Evolutionary conservation across 2,888 invertebrate species (phyloP).

Genomic region (Latrodectus hesperus): DNA sequence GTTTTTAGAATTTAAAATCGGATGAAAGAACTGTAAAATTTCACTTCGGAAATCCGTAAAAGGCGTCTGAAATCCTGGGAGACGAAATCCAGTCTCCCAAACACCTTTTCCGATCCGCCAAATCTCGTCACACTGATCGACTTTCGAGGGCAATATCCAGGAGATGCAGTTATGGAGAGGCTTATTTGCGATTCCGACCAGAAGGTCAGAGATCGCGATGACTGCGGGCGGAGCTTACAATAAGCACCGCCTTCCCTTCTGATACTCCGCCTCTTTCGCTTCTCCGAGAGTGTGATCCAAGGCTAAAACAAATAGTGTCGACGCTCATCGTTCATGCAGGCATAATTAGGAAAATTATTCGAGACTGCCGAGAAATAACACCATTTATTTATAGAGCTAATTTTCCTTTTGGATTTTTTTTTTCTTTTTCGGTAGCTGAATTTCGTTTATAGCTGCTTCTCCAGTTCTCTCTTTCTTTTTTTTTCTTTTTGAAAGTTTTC

Average conservation of each 20-base stretch:
- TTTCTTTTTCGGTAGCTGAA: conserved; percentile 16
- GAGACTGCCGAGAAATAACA: conserved; percentile 51
- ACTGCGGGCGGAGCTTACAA: conserved; percentile 12
- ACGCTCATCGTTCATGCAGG: conserved; percentile 65
- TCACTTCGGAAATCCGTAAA: not conserved
- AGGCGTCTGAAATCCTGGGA: conserved; percentile 22
- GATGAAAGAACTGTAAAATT: not conserved
- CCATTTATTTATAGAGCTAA: conserved; percentile 62
- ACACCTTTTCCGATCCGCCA: conserved; percentile 45
- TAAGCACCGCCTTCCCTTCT: not conserved
- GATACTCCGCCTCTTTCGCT: conserved; percentile 11
- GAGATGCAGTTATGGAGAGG: conserved; percentile 54
- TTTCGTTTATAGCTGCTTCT: too few species aligned
- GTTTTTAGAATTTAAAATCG: too few species aligned
- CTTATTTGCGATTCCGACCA: conserved; percentile 52
- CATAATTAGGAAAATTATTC: conserved; percentile 69
- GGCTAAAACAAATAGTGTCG: conserved; percentile 61
- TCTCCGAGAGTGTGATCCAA: not conserved
- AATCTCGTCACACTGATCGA: conserved; percentile 63
- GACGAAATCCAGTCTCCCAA: conserved; percentile 48
- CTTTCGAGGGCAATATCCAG: conserved; percentile 44
- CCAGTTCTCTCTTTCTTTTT: too few species aligned
- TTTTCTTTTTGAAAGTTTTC: too few species aligned
- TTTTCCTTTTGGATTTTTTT: conserved; percentile 25
- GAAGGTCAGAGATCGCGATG: conserved; percentile 59